These are phyloP conservation scores for Lytechinus pictus DNA, from an alignment of 35 echinoderm and acorn worm genomes.

Conservation along the genomic window DNA sequence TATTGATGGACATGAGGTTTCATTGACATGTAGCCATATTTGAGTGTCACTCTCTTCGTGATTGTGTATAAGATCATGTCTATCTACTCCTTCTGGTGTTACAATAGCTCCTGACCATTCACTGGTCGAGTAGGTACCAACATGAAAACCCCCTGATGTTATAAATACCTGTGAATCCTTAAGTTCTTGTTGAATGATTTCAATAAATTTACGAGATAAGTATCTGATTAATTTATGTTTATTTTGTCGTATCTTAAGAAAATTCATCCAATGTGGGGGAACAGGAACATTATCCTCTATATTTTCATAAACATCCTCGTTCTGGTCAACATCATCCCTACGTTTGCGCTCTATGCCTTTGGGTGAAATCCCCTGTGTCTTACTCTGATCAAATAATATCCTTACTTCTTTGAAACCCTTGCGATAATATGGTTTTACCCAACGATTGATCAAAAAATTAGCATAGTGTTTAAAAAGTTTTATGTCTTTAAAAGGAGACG, in stretches of 20 bases:
- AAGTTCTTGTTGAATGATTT: neutral
- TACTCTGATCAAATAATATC: slow-evolving; percentile 62
- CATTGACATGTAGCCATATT: too few species aligned
- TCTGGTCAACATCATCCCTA: slow-evolving; percentile 48
- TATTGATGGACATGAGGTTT: too few species aligned
- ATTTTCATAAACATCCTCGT: slow-evolving; percentile 9
- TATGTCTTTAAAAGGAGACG: neutral
- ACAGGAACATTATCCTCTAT: slow-evolving; percentile 4
- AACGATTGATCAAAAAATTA: slow-evolving; percentile 11
- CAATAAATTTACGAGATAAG: slow-evolving; percentile 47
- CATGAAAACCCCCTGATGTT: too few species aligned
- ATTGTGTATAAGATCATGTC: too few species aligned
- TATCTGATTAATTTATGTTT: slow-evolving; percentile 62
- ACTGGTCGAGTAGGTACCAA: too few species aligned
- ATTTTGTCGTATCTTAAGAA: slow-evolving; percentile 13
- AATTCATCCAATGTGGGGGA: neutral
- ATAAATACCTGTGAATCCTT: too few species aligned
- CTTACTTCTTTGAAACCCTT: slow-evolving; percentile 48
- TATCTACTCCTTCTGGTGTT: too few species aligned
- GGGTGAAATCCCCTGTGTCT: slow-evolving; percentile 64
- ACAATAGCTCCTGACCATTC: too few species aligned
- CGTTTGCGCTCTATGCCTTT: slow-evolving; percentile 56
- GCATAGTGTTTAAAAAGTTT: slow-evolving; percentile 40
- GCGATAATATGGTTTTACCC: slow-evolving; percentile 27
- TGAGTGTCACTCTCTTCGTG: too few species aligned